Percentiles rank a stretch among this genome's conserved stretches.
phyloP scores from a whole-genome alignment of 2,113 vertebrate species.

The Oncorhynchus mykiss region DNA sequence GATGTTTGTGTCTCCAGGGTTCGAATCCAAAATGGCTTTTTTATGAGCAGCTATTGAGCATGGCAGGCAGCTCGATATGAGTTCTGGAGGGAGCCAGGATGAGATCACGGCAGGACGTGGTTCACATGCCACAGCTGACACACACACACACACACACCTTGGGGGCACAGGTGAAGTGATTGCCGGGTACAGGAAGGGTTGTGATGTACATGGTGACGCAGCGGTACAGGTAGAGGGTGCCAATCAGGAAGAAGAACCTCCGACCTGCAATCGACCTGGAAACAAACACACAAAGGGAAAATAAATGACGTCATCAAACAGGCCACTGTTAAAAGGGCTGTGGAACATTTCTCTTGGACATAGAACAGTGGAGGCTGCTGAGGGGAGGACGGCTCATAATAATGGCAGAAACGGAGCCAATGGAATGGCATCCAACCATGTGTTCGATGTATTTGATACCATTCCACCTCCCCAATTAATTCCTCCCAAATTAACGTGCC shows the following conservation, averaged over 20 bases:
- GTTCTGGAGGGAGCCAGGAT: not conserved
- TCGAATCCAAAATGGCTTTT: not conserved
- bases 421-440: too few relatives aligned
- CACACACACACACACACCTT: not conserved
- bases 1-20: not conserved
- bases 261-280: slow-evolving; percentile 89
- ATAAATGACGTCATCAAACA: not conserved
- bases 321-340: not conserved
- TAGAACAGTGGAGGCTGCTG: too few relatives aligned
- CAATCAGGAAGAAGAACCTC: slow-evolving; percentile 92
- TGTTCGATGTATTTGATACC: too few relatives aligned
- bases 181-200: slow-evolving; percentile 85
- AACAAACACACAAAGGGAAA: slow-evolving; percentile 20
- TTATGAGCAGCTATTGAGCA: not conserved
- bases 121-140: not conserved
- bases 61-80: not conserved
- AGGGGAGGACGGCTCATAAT: too few relatives aligned
- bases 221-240: slow-evolving; percentile 86
- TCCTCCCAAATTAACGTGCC: too few relatives aligned
- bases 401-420: too few relatives aligned
- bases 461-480: too few relatives aligned
- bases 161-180: slow-evolving; percentile 86
- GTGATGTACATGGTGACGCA: slow-evolving; percentile 89
- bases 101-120: not conserved
- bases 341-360: too few relatives aligned